Conservation (phyloP, 2,888 invertebrate genomes). For the Scaptomyza reducta region DNA sequence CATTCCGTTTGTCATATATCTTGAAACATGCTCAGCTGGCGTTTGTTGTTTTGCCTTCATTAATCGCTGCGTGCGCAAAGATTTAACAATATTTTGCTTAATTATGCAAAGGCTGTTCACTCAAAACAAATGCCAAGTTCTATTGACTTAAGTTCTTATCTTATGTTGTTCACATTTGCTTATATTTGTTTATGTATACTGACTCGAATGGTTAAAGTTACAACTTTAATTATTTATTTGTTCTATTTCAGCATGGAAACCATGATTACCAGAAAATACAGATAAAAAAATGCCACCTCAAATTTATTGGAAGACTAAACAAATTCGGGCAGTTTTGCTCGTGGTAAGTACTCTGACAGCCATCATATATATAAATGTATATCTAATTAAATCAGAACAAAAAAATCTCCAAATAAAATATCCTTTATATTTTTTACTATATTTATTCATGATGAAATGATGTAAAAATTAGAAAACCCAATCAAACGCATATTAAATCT, state of each 20-base stretch:
- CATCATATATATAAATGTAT: too few relatives aligned
- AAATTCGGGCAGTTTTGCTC: slow-evolving; percentile 76
- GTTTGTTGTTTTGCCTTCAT: slow-evolving; percentile 33
- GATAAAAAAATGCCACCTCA: slow-evolving; percentile 82
- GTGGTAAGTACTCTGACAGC: slow-evolving; percentile 70
- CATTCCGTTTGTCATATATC: slow-evolving; percentile 13
- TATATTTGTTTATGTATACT: slow-evolving; percentile 36
- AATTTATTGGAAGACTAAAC: slow-evolving; percentile 64
- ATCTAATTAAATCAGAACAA: too few relatives aligned
- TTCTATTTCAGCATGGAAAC: slow-evolving; percentile 38
- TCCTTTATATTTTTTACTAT: too few relatives aligned
- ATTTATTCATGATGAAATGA: too few relatives aligned
- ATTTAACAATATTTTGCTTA: slow-evolving; percentile 54
- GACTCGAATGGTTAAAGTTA: slow-evolving; percentile 2
- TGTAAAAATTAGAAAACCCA: too few relatives aligned
- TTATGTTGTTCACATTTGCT: too few relatives aligned
- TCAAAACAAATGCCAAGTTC: slow-evolving; percentile 30
- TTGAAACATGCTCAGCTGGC: slow-evolving; percentile 45
- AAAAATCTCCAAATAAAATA: too few relatives aligned
- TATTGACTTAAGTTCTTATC: slow-evolving; percentile 52
- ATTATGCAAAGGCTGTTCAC: slow-evolving; percentile 44
- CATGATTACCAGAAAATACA: slow-evolving; percentile 83
- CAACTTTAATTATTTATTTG: neutral
- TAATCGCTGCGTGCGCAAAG: slow-evolving; percentile 46
- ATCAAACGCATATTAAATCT: too few relatives aligned